These are phyloP conservation scores for Nibea coibor DNA, from an alignment of 2,113 vertebrate species.

Conservation along the genomic window DNA sequence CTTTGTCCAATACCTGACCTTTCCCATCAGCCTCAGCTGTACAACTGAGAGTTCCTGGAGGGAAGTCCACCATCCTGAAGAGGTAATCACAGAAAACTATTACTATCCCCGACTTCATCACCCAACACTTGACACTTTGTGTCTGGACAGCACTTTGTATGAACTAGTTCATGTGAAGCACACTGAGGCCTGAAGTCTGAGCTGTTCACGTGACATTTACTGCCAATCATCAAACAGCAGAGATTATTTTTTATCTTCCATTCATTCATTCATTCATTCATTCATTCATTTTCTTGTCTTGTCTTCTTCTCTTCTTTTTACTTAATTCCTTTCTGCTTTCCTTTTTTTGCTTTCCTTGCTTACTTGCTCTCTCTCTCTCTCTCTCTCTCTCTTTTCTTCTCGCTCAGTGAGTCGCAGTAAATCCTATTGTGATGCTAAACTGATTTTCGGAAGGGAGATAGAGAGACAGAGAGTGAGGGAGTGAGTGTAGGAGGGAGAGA, in stretches of 20 bases:
- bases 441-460: conserved; percentile 82
- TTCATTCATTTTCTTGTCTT: background rate
- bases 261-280: no score
- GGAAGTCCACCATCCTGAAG: no score
- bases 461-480: conserved; percentile 81
- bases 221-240: background rate
- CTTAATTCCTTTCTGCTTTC: background rate
- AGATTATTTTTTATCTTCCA: background rate
- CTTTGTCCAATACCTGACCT: no score
- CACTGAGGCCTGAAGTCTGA: background rate
- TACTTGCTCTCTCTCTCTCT: background rate
- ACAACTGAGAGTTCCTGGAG: no score
- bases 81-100: no score
- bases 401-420: conserved; percentile 88
- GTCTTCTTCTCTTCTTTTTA: background rate
- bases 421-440: conserved; percentile 96
- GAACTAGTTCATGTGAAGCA: background rate
- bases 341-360: background rate
- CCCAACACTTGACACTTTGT: background rate
- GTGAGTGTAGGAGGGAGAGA: conserved; percentile 82
- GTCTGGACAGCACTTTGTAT: background rate
- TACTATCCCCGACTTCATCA: no score
- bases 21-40: no score
- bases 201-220: background rate
- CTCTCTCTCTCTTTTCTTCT: conserved; percentile 83